Percentiles rank a stretch among this genome's conserved stretches.
phyloP scores from a whole-genome alignment of 2,113 vertebrate species.

The Hystrix cristata region DNA sequence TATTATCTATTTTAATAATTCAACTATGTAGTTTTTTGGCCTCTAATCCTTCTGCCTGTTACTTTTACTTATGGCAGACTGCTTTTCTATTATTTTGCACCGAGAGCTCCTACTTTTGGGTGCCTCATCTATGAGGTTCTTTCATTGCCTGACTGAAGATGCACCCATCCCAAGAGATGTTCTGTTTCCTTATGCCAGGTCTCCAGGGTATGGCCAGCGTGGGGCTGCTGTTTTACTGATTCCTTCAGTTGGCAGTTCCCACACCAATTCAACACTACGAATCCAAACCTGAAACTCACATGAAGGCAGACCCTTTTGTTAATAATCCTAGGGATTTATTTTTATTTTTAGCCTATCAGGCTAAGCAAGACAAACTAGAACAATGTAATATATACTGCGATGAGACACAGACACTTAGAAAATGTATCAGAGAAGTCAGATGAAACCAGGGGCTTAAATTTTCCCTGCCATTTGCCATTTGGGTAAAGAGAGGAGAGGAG shows the following conservation, averaged over 20 bases:
- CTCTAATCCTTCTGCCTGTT: background rate
- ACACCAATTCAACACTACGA: conserved; percentile 14
- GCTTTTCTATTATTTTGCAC: background rate
- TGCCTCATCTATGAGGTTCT: background rate
- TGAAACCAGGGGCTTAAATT: background rate
- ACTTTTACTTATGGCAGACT: background rate
- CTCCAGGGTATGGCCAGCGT: background rate
- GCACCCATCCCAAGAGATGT: background rate
- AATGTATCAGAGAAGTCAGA: background rate
- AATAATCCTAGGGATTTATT: conserved; percentile 4
- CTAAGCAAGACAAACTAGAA: background rate
- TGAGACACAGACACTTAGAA: background rate
- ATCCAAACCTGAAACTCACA: conserved; percentile 41
- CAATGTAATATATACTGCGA: background rate
- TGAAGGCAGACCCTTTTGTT: background rate
- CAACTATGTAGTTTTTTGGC: background rate
- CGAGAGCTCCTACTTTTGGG: background rate
- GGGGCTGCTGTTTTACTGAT: background rate
- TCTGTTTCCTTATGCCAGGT: background rate
- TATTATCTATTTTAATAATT: background rate
- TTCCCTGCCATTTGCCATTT: background rate
- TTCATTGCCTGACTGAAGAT: background rate
- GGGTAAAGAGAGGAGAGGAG: too few species aligned
- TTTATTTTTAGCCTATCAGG: background rate
- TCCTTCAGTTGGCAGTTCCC: conserved; percentile 1